Conservation (phyloP, 2,888 invertebrate species). For the Xanthorhoe designata region DNA sequence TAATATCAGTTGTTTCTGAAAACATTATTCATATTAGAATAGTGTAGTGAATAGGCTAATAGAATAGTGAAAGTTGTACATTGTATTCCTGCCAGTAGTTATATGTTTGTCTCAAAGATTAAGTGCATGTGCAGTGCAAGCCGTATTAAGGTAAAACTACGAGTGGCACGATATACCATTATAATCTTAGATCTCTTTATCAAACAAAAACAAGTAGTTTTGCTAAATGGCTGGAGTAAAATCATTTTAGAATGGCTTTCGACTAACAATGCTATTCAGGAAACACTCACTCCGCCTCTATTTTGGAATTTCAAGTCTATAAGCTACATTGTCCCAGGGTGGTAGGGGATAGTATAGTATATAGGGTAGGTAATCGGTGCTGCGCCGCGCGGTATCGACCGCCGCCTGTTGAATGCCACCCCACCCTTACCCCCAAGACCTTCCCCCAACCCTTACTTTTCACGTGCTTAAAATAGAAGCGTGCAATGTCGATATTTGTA, state of each 20-base stretch:
- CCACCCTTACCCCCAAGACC: conserved; percentile 59
- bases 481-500: conserved; percentile 82
- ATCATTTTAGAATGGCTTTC: not conserved
- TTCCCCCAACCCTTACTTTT: conserved; percentile 74
- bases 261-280: not conserved
- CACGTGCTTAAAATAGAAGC: conserved; percentile 84
- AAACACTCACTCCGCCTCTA: not conserved
- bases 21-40: not conserved
- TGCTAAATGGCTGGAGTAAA: not conserved
- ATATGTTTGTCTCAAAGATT: no score
- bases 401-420: conserved; percentile 84
- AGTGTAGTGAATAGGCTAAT: no score
- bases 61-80: no score
- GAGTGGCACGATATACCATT: no score
- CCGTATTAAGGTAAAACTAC: no score
- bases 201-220: no score
- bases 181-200: no score
- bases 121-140: no score
- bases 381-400: conserved; percentile 81
- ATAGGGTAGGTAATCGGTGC: conserved; percentile 64
- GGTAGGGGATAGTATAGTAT: conserved; percentile 45
- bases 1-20: not conserved
- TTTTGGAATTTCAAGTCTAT: conserved; percentile 9
- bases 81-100: no score
- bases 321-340: conserved; percentile 25